phyloP scores from a whole-genome alignment of 2,888 invertebrate species.

The Monopis laevigella region DNA sequence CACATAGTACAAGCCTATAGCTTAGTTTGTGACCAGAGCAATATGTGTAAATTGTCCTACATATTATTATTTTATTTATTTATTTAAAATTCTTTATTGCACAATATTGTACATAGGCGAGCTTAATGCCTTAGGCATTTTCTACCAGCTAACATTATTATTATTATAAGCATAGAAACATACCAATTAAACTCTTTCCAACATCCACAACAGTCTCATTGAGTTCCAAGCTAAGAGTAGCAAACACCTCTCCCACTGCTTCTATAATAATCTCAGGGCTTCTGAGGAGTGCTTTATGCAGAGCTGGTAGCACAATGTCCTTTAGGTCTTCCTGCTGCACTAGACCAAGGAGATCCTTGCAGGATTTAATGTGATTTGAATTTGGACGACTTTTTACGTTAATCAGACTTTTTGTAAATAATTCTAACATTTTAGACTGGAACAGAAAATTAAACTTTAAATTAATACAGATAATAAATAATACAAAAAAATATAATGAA shows the following conservation, averaged over 20 bases:
- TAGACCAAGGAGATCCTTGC: conserved; percentile 71
- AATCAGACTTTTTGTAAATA: conserved; percentile 80
- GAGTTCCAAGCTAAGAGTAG: conserved; percentile 76
- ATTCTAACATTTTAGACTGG: conserved; percentile 72
- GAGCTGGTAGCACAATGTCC: conserved; percentile 78
- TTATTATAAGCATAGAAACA: too few species aligned
- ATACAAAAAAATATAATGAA: too few species aligned
- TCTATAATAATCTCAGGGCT: conserved; percentile 92
- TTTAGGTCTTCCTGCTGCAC: conserved; percentile 76
- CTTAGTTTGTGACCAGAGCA: too few species aligned
- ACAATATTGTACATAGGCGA: too few species aligned
- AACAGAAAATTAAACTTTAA: too few species aligned
- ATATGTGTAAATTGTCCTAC: too few species aligned
- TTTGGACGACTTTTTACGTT: conserved; percentile 81
- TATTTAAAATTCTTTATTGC: too few species aligned
- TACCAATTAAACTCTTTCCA: conserved; percentile 83
- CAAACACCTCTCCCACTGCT: conserved; percentile 80
- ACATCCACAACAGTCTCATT: conserved; percentile 81
- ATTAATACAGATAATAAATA: too few species aligned
- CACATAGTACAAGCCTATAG: too few species aligned
- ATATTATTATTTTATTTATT: too few species aligned
- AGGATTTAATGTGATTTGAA: conserved; percentile 72
- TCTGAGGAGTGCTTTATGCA: conserved; percentile 91
- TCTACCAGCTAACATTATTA: too few species aligned
- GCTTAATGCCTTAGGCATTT: too few species aligned